phyloP scores from a whole-genome alignment of 1,140 invertebrate species.

The Lepidurus packardi region DNA sequence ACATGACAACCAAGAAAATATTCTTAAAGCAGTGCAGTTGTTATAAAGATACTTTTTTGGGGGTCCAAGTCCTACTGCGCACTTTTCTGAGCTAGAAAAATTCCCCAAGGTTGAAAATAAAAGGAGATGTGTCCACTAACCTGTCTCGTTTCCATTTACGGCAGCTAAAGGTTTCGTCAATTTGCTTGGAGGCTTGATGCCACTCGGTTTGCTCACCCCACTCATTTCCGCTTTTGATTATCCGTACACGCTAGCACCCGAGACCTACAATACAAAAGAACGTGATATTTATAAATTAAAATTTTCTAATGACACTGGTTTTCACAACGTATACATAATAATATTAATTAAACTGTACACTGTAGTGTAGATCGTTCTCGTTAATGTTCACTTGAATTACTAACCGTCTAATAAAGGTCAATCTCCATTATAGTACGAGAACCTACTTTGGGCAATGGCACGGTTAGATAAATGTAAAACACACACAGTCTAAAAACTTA shows the following conservation, averaged over 20 bases:
- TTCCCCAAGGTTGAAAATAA: slow-evolving; percentile 10
- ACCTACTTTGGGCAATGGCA: too few species aligned
- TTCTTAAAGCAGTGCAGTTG: neutral
- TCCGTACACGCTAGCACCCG: neutral
- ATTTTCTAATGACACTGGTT: neutral
- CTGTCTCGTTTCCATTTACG: slow-evolving; percentile 17
- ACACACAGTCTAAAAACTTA: too few species aligned
- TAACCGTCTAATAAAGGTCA: neutral
- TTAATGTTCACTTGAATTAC: neutral
- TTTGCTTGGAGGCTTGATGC: slow-evolving; percentile 30
- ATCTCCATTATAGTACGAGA: too few species aligned
- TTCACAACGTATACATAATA: neutral
- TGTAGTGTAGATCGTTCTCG: neutral
- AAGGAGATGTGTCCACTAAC: slow-evolving; percentile 6
- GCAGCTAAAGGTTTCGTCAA: slow-evolving; percentile 28
- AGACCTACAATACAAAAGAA: neutral
- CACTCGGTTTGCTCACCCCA: slow-evolving; percentile 26
- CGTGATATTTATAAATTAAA: neutral
- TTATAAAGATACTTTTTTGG: neutral
- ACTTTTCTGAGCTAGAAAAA: neutral
- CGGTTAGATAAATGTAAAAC: too few species aligned
- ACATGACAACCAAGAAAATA: neutral
- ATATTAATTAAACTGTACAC: neutral
- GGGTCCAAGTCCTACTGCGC: neutral
- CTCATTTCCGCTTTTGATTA: slow-evolving; percentile 15